Conservation (phyloP, 2,113 vertebrate genomes). For the Podilymbus podiceps region DNA sequence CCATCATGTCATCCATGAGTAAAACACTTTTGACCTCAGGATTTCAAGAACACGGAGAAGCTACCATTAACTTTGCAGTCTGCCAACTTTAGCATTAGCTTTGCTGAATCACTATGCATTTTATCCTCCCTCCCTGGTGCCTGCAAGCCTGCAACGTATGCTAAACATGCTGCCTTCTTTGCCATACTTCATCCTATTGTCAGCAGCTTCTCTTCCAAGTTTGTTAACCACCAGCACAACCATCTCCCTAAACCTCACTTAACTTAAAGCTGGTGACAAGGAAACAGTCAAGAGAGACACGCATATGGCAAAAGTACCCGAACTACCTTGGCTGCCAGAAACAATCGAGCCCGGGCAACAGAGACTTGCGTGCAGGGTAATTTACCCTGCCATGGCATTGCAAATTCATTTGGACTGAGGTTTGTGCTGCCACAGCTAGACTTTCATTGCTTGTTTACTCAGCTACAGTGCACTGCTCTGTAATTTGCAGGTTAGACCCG, state of each 20-base stretch:
- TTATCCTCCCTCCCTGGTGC: neutral
- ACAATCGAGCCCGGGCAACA: neutral
- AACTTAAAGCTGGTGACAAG: neutral
- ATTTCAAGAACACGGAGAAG: neutral
- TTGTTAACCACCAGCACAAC: neutral
- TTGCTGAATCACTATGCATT: neutral
- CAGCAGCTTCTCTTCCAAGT: neutral
- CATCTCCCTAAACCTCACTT: neutral
- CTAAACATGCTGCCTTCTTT: neutral
- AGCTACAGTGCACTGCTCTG: neutral
- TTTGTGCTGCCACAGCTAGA: neutral
- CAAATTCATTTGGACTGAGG: neutral
- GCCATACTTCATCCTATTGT: neutral
- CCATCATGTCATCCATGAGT: neutral
- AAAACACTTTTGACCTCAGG: neutral
- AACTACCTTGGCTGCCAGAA: neutral
- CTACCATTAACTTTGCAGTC: neutral
- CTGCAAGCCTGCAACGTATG: neutral
- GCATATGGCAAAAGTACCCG: neutral
- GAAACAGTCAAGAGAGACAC: neutral
- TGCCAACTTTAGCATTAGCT: neutral
- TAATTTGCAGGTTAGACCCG: neutral
- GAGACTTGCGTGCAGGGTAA: neutral
- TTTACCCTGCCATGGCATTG: neutral
- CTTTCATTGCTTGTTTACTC: neutral